These are phyloP conservation scores for Megalurothrips usitatus DNA, from an alignment of 2,888 invertebrate species.

Conservation along the genomic window DNA sequence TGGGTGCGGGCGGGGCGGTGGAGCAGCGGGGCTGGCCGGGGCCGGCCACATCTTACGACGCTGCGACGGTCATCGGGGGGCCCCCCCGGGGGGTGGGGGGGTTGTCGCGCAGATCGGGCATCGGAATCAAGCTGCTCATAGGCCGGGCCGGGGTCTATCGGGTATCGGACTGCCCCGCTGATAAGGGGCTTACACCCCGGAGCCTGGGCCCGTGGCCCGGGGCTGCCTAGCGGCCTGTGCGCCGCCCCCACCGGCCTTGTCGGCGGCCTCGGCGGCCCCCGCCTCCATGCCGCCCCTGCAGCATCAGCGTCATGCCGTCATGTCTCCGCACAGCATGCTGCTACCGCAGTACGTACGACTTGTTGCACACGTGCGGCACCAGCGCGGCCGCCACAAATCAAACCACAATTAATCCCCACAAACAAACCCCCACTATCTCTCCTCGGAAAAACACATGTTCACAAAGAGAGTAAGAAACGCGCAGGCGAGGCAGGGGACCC, in stretches of 20 bases:
- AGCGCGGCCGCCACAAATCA: neutral
- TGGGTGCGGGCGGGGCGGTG: too few relatives aligned
- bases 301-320: neutral
- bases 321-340: too few relatives aligned
- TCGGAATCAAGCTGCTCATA: neutral
- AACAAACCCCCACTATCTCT: neutral
- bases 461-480: too few relatives aligned
- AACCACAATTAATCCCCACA: neutral
- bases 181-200: conserved; percentile 12
- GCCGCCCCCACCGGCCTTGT: too few relatives aligned
- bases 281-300: neutral
- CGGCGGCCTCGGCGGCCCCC: neutral
- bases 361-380: neutral
- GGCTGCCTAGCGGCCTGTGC: neutral
- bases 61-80: neutral
- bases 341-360: too few relatives aligned
- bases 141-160: neutral
- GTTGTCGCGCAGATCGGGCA: neutral
- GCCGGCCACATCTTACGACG: neutral
- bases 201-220: neutral
- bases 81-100: neutral
- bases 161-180: conserved; percentile 16
- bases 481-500: neutral
- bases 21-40: too few relatives aligned
- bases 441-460: neutral